Percentiles rank a stretch among this genome's conserved stretches.
These are phyloP conservation scores for Sebastes matsubarae DNA, from an alignment of 2,797 vertebrate genomes.

Conservation along the genomic window DNA sequence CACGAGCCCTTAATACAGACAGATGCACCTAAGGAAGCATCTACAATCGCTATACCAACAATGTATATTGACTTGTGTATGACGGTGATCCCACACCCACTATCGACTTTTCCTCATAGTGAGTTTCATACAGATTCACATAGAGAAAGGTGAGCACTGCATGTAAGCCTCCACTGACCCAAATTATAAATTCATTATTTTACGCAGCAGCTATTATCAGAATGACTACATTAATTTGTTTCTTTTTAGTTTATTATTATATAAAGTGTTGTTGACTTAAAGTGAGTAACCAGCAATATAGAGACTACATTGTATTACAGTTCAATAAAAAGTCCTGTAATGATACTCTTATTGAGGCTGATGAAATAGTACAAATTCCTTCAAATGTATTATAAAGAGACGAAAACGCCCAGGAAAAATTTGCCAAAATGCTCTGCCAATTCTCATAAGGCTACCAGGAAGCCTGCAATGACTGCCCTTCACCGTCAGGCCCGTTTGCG, in stretches of 20 bases:
- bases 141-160: not conserved
- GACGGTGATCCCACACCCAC: not conserved
- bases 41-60: not conserved
- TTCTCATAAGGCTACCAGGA: too few species aligned
- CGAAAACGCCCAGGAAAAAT: too few species aligned
- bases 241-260: not conserved
- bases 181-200: not conserved
- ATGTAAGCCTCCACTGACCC: not conserved
- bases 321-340: not conserved
- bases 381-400: not conserved
- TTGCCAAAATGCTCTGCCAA: too few species aligned
- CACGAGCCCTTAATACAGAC: not conserved
- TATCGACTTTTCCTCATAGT: not conserved
- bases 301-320: not conserved
- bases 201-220: not conserved
- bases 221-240: rapidly evolving
- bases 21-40: not conserved
- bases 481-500: too few species aligned
- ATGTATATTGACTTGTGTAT: not conserved
- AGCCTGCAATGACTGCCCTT: too few species aligned
- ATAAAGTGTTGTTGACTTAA: not conserved
- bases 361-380: not conserved
- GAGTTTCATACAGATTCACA: not conserved
- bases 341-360: not conserved
- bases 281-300: not conserved